Evolutionary conservation across 1,140 invertebrate species (phyloP).

Genomic region (Cataglyphis hispanica): DNA sequence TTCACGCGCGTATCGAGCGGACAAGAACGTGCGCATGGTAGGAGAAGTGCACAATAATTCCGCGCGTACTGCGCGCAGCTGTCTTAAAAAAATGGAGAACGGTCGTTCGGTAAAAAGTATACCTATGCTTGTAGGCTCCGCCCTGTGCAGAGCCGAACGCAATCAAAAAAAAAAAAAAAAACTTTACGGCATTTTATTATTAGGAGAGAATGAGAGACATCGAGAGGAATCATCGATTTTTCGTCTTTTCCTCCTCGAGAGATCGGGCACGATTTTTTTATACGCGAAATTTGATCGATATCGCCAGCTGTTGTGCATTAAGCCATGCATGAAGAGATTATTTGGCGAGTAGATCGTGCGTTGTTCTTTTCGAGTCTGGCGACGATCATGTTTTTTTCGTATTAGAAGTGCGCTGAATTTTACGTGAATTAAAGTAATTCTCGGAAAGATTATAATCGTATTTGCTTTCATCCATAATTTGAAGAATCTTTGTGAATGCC

Average conservation of each 20-base stretch:
- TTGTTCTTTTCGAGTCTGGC: neutral
- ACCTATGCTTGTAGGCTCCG: conserved; percentile 34
- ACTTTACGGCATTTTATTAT: conserved; percentile 41
- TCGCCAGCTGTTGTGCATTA: conserved; percentile 53
- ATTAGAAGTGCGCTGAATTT: neutral
- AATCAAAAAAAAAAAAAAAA: too few species aligned
- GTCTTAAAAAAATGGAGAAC: conserved; percentile 64
- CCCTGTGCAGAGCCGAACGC: conserved; percentile 29
- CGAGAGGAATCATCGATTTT: conserved; percentile 17
- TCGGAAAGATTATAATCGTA: neutral
- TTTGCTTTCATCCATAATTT: neutral
- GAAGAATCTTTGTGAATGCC: neutral
- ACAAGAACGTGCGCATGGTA: conserved; percentile 17
- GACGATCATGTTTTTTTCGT: neutral
- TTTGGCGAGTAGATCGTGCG: neutral
- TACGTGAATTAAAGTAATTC: neutral
- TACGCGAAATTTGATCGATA: conserved; percentile 27
- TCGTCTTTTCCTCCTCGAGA: neutral
- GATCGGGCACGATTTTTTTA: conserved; percentile 43
- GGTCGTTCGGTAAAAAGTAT: conserved; percentile 42
- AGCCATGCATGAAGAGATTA: neutral
- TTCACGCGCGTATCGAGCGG: neutral
- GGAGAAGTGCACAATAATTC: conserved; percentile 58
- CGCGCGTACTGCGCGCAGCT: conserved; percentile 60
- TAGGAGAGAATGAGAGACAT: neutral